phyloP scores from a whole-genome alignment of 2,888 invertebrate species.

The Meandrusa payeni region DNA sequence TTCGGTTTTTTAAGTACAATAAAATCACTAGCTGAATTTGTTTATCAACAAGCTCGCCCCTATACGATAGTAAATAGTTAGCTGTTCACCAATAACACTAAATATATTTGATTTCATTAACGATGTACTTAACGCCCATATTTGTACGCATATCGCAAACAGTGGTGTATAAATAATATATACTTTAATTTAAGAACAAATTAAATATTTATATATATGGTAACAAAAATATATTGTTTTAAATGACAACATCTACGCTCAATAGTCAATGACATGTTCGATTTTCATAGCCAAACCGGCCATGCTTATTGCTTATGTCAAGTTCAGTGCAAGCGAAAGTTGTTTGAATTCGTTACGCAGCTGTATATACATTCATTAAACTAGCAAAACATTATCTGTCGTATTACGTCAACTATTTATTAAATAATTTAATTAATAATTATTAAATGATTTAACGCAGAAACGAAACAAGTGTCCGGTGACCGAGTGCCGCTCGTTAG shows the following conservation, averaged over 20 bases:
- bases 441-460: slow-evolving; percentile 38
- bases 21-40: too few species aligned
- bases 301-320: slow-evolving; percentile 50
- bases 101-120: too few species aligned
- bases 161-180: too few species aligned
- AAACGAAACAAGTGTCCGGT: slow-evolving; percentile 43
- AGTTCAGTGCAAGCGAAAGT: slow-evolving; percentile 69
- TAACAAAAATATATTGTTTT: not conserved
- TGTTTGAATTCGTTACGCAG: slow-evolving; percentile 30
- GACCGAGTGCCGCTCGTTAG: slow-evolving; percentile 65
- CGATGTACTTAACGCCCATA: too few species aligned
- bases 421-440: slow-evolving; percentile 3
- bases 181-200: too few species aligned
- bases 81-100: too few species aligned
- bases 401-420: not conserved
- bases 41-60: too few species aligned
- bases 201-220: too few species aligned
- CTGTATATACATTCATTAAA: not conserved
- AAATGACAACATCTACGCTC: slow-evolving; percentile 41
- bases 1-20: too few species aligned
- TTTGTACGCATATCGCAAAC: too few species aligned
- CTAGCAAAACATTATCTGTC: not conserved
- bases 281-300: slow-evolving; percentile 41
- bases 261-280: slow-evolving; percentile 37
- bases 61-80: too few species aligned